Conservation (phyloP, 2,888 invertebrate genomes). For the Chesias legatella region DNA sequence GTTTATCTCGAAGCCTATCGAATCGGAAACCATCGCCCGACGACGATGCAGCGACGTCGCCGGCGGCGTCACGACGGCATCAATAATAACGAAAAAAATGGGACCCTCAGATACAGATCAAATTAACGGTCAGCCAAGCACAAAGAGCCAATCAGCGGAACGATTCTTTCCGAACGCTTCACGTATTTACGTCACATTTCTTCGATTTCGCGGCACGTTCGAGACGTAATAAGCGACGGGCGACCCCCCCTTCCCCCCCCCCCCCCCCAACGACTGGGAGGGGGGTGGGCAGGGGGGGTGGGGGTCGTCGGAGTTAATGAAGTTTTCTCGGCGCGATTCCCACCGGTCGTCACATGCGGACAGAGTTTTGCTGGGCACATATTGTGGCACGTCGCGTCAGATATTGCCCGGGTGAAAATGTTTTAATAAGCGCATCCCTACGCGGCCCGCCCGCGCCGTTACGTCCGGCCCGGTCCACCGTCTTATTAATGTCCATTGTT, state of each 20-base stretch:
- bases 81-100: conserved; percentile 67
- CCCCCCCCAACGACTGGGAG: too few relatives aligned
- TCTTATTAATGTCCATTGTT: conserved; percentile 79
- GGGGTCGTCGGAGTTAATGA: conserved; percentile 77
- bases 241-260: too few relatives aligned
- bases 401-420: conserved; percentile 76
- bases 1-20: conserved; percentile 7
- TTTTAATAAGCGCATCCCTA: conserved; percentile 78
- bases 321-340: conserved; percentile 80
- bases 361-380: conserved; percentile 73
- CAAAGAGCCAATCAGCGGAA: conserved; percentile 71
- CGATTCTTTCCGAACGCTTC: conserved; percentile 69
- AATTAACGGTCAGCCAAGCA: conserved; percentile 74
- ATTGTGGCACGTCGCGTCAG: conserved; percentile 72
- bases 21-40: conserved; percentile 8
- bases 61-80: conserved; percentile 59
- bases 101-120: conserved; percentile 61
- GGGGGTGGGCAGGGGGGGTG: conserved; percentile 42
- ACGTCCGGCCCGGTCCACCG: conserved; percentile 53
- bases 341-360: conserved; percentile 79
- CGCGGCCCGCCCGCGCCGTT: conserved; percentile 50
- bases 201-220: conserved; percentile 79
- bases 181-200: conserved; percentile 78
- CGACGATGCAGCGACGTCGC: conserved; percentile 24
- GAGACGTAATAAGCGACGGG: conserved; percentile 74